These are phyloP conservation scores for Heliconius hermathena DNA, from an alignment of 1,140 invertebrate species.

Conservation along the genomic window DNA sequence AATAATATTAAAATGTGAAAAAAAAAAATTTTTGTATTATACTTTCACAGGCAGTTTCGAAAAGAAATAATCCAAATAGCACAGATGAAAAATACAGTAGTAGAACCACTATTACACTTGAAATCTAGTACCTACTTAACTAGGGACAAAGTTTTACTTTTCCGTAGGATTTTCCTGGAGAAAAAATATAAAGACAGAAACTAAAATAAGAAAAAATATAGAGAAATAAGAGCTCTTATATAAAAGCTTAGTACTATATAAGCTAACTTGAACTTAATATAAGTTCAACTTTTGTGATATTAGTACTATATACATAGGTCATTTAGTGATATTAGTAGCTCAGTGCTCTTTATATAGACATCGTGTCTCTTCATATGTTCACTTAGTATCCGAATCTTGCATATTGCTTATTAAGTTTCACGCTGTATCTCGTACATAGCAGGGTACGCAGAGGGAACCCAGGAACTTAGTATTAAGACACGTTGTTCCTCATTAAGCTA, in stretches of 20 bases:
- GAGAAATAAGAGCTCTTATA: background rate
- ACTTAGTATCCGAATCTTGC: too few relatives aligned
- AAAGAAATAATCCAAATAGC: background rate
- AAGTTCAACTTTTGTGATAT: background rate
- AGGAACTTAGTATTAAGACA: too few relatives aligned
- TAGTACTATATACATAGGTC: too few relatives aligned
- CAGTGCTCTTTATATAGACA: too few relatives aligned
- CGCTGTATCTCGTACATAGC: too few relatives aligned
- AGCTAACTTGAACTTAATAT: background rate
- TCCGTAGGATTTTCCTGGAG: background rate
- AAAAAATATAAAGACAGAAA: background rate
- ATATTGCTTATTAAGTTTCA: too few relatives aligned
- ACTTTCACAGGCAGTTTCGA: background rate
- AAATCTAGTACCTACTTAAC: background rate
- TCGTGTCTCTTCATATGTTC: too few relatives aligned
- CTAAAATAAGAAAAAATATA: background rate
- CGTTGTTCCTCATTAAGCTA: too few relatives aligned
- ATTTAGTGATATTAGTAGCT: too few relatives aligned
- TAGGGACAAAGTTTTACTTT: background rate
- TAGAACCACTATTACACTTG: background rate
- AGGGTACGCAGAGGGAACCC: too few relatives aligned
- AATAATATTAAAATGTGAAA: background rate
- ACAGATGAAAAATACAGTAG: background rate
- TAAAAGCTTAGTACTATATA: background rate
- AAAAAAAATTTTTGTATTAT: background rate